phyloP scores from a whole-genome alignment of 1,140 invertebrate species.

The Drosophila willistoni region DNA sequence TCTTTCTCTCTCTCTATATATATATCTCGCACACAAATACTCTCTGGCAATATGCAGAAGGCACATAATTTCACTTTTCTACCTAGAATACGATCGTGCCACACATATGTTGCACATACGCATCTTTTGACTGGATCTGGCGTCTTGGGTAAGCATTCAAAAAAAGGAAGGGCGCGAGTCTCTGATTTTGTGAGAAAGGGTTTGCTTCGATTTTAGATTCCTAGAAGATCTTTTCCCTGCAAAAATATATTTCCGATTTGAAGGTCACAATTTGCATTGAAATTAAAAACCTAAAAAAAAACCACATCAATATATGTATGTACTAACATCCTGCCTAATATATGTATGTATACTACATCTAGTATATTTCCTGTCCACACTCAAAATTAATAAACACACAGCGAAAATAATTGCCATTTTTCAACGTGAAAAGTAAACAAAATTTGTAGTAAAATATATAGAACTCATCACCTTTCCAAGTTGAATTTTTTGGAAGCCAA shows the following conservation, averaged over 20 bases:
- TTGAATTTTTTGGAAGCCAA: slow-evolving; percentile 19
- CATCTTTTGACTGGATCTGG: slow-evolving; percentile 32
- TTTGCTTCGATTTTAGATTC: not conserved
- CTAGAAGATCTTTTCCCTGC: not conserved
- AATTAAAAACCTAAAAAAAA: slow-evolving; percentile 1
- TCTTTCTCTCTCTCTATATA: not conserved
- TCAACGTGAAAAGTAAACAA: slow-evolving; percentile 24
- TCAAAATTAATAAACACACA: slow-evolving; percentile 48
- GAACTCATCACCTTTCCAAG: slow-evolving; percentile 5
- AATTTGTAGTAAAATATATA: slow-evolving; percentile 8
- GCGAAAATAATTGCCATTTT: slow-evolving; percentile 51
- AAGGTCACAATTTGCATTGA: not conserved
- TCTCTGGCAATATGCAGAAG: not conserved
- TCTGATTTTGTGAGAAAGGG: not conserved
- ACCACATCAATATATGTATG: not conserved
- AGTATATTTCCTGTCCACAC: slow-evolving; percentile 52
- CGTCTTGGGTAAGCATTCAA: slow-evolving; percentile 19
- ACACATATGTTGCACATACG: slow-evolving; percentile 72
- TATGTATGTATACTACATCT: not conserved
- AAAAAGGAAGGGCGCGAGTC: slow-evolving; percentile 7
- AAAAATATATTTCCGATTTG: not conserved
- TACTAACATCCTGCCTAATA: slow-evolving; percentile 1
- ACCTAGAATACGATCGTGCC: slow-evolving; percentile 63
- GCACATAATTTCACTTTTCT: slow-evolving; percentile 56
- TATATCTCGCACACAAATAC: no score